Evolutionary conservation across 2,113 vertebrate species (phyloP).

Genomic region (Phalacrocorax carbo): DNA sequence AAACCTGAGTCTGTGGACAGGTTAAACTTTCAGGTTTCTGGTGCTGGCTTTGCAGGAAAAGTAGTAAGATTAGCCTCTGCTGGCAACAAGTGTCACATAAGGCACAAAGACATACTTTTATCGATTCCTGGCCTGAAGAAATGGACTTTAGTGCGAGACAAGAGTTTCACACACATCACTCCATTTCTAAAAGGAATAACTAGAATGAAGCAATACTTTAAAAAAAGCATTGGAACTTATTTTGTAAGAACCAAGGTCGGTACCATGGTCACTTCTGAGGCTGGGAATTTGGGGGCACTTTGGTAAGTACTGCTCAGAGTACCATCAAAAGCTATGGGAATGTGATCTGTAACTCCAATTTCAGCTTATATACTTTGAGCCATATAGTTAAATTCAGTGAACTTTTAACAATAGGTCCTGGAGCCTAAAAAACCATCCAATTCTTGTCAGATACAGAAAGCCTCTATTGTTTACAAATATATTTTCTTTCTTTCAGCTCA

Average conservation of each 20-base stretch:
- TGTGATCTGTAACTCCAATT: constrained; percentile 42
- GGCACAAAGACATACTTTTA: neutral
- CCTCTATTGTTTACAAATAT: constrained; percentile 33
- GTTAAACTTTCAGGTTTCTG: neutral
- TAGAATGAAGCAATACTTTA: constrained; percentile 16
- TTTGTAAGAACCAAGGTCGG: neutral
- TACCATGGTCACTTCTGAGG: neutral
- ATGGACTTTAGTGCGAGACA: neutral
- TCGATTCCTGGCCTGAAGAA: constrained; percentile 2
- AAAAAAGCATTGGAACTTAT: constrained; percentile 6
- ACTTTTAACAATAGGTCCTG: constrained; percentile 49
- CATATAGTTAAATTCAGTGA: constrained; percentile 47
- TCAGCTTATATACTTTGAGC: constrained; percentile 1
- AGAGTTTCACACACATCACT: neutral
- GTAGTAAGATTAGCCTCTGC: neutral
- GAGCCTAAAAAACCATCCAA: constrained; percentile 10
- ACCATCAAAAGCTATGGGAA: neutral
- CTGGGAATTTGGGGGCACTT: neutral
- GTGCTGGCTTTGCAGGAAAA: neutral
- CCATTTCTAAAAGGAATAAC: neutral
- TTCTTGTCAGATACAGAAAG: constrained; percentile 58
- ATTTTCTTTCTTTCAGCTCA: constrained; percentile 49
- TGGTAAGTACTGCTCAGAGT: neutral
- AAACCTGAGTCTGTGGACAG: neutral
- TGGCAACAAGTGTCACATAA: neutral